Base-by-base conservation (phyloP, 2,888 invertebrate species). In the Emmelina monodactyla region DNA sequence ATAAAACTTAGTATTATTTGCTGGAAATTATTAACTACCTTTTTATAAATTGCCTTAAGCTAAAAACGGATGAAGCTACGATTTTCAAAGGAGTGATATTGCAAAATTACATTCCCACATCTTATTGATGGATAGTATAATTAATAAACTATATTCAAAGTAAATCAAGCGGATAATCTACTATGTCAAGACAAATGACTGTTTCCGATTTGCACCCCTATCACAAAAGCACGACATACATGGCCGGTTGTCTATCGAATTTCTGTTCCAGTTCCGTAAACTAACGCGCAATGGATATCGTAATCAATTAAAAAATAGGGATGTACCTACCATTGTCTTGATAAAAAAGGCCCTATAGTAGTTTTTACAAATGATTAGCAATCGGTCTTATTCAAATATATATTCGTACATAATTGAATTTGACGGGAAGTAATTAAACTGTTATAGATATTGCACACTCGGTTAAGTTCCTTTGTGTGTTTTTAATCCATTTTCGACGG, bases 341-440 rank as follows among this genome's bases (percentile, higher is more conserved):
- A 19, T 19, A 19, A 19, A 28, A 28, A 28, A 28, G 47, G 44
- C 55, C 58, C 53, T 44, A 39, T 53, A 50, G 58, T 51, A 49
- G 56, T 58, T 41, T 59, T 53, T 58, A 67, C 50, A 59, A 63
- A 68, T 62, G 65, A 65, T 59, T 53, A 43, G 28, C 42, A 45
- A 69, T 71, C 54, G 47, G 47, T 75, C 71, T 71, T 71, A 75
- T 72, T 76, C 71, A 73, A 66, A 64, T 58, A 59, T 49, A 45
- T 41, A 43, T 44, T 52, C 53, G 55, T 63, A 68, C 58, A 66
- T 71, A 76, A 78, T 75, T 65, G 70, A 63, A 62, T 71, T 65
- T 62, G 79, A 75, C 73, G 50, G 58, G 41, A 31, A 40, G 53
- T 59, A 65, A 71, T 70, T 70, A 71, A 63, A 57, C 54, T 45